Base-by-base conservation (phyloP, 2,113 vertebrate species). In the Gavialis gangeticus region DNA sequence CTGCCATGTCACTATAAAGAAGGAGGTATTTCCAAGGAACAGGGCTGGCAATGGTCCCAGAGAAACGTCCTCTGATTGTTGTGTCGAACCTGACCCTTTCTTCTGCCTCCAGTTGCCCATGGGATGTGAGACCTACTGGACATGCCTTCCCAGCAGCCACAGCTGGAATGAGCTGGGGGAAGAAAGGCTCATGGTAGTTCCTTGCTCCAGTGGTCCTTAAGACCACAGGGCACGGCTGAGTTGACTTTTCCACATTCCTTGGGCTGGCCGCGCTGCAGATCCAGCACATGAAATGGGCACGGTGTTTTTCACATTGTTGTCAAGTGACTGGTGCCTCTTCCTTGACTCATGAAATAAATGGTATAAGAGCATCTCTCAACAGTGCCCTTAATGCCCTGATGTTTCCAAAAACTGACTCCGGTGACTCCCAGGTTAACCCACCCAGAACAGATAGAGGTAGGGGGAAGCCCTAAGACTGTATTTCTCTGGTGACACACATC, bases 401-500 rank as follows among this genome's bases (percentile, higher is more conserved):
- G 67, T 73, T 77, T 17, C 75, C 28, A 5, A 54, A n/a, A 12
- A 87, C 69, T 82, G 83, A 91, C 71, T 56, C 73, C 79, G 81
- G 22, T n/a, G 79, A 19, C 63, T 76, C 63, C 63, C 75, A 9
- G 66, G 82, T 79, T 71, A 90, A 81, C 37, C 56, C 63, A 86
- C 69, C 59, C 71, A 77, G 81, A 88, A 54, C 71, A 89, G 78
- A 24, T 86, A 24, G 57, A 88, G 79, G 58, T 56, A 1, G 27
- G 71, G 71, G 84, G 83, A 87, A 92, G 14, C 37, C 16, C 22
- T 59, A 11, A 12, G 77, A 63, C 80, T 95, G 59, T 90, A 85
- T 97, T 96, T 97, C 59, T 95, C 94, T 55, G 2, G 89, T 30
- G 85, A 94, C 10, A 2, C 83, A 94, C 90, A 88, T 93, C 91